Percentiles rank a stretch among this genome's conserved stretches.
Conservation (phyloP, 2,797 vertebrate genomes). For the Bufotes viridis region DNA sequence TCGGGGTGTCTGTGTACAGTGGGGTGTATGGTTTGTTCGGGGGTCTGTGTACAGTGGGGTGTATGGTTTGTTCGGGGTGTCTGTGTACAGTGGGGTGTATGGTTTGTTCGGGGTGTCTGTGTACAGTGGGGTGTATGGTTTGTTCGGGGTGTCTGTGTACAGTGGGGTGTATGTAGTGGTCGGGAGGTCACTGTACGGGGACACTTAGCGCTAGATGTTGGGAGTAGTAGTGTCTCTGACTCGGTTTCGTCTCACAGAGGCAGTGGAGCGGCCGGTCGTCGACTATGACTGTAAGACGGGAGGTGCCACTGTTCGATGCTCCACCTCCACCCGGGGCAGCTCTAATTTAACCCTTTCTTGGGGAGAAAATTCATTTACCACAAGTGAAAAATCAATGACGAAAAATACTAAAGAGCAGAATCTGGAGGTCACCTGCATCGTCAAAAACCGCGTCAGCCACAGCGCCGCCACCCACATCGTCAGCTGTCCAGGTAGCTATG, state of each 20-base stretch:
- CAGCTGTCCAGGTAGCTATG: neutral
- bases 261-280: neutral
- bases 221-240: too few relatives aligned
- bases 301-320: neutral
- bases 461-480: neutral
- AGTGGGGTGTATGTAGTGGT: neutral
- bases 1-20: neutral
- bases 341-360: neutral
- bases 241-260: neutral
- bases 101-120: neutral
- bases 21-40: neutral
- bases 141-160: neutral
- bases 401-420: neutral
- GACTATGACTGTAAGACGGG: neutral
- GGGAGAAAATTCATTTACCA: neutral
- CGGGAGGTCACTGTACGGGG: too few relatives aligned
- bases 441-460: neutral
- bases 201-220: too few relatives aligned
- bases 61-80: too few relatives aligned
- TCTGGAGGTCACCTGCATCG: neutral
- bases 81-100: neutral
- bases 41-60: too few relatives aligned
- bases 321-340: neutral
- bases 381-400: neutral
- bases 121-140: neutral